Evolutionary conservation across 2,888 invertebrate species (phyloP).

Genomic region (Vanessa cardui): DNA sequence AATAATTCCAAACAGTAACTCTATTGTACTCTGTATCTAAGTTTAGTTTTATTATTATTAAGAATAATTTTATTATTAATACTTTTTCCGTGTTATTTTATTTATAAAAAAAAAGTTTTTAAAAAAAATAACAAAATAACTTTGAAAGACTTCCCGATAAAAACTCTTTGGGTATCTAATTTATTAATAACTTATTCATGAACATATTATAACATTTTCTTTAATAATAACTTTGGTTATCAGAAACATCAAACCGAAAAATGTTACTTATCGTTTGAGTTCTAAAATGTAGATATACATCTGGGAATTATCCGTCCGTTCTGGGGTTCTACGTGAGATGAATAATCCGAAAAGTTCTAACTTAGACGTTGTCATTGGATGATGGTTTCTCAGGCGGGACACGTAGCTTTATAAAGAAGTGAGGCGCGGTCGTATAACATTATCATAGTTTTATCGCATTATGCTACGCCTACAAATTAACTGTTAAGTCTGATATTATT

Average conservation of each 20-base stretch:
- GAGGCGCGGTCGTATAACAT: conserved; percentile 37
- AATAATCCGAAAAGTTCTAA: conserved; percentile 35
- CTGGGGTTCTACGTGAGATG: conserved; percentile 38
- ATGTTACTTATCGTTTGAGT: conserved; percentile 31
- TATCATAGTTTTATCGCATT: conserved; percentile 42
- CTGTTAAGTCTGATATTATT: conserved; percentile 7
- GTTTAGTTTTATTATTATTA: too few species aligned
- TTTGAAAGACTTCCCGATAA: background rate
- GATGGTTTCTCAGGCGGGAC: conserved; percentile 38
- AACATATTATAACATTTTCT: background rate
- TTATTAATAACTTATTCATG: background rate
- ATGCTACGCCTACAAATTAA: conserved; percentile 31
- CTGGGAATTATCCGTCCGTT: conserved; percentile 43
- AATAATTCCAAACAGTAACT: too few species aligned
- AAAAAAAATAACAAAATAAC: background rate
- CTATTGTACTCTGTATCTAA: too few species aligned
- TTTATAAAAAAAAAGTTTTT: too few species aligned
- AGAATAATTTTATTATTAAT: too few species aligned
- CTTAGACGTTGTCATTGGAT: conserved; percentile 33
- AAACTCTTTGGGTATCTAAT: background rate
- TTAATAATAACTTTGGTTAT: background rate
- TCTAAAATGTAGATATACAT: conserved; percentile 43
- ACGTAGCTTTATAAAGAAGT: conserved; percentile 42
- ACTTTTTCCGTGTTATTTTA: too few species aligned
- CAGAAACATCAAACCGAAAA: conserved; percentile 10